phyloP scores from a whole-genome alignment of 2,113 vertebrate genomes.

The crab-eating macaque (Macaca fascicularis) region T2T-MFA8v1.1 NC_088390.1:87747001-87747500 shows the following conservation, averaged over 20 bases:
- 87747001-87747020: too few species aligned
- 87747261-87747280: not conserved
- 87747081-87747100: accelerated
- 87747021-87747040: not conserved
- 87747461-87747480: too few species aligned
- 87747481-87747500: accelerated
- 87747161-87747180: not conserved
- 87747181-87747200: not conserved
- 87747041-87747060: not conserved
- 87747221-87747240: not conserved
- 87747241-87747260: not conserved
- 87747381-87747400: not conserved
- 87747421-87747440: accelerated
- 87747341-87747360: not conserved
- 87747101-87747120: not conserved
- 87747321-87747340: not conserved
- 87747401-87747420: not conserved
- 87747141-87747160: not conserved
- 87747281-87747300: not conserved
- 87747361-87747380: not conserved
- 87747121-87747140: not conserved
- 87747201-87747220: not conserved
- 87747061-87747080: too few species aligned
- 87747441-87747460: not conserved
- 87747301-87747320: not conserved